Evolutionary conservation across 2,888 invertebrate species (phyloP).

Genomic region (Scaptomyza cyrtandrae): DNA sequence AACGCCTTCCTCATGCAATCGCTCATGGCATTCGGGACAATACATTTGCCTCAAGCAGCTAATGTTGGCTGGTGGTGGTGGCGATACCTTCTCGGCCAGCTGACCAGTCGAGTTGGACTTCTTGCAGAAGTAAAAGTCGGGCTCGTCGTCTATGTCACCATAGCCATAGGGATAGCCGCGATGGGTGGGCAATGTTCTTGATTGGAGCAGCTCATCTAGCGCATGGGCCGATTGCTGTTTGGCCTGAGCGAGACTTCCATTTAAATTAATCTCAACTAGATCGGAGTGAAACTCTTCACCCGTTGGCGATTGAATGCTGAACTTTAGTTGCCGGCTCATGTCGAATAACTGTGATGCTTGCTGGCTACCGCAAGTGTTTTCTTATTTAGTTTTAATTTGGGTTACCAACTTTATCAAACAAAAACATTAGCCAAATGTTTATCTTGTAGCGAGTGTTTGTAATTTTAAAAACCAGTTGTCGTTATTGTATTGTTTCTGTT

Average conservation of each 20-base stretch:
- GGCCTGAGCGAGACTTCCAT: conserved; percentile 29
- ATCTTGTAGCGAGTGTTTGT: conserved; percentile 37
- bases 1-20: conserved; percentile 70
- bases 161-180: conserved; percentile 73
- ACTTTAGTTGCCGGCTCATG: conserved; percentile 69
- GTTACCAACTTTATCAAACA: conserved; percentile 48
- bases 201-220: conserved; percentile 54
- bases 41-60: conserved; percentile 79
- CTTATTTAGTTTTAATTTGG: conserved; percentile 64
- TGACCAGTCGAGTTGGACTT: conserved; percentile 69
- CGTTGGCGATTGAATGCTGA: conserved; percentile 49
- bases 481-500: conserved; percentile 15
- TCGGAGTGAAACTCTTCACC: conserved; percentile 50
- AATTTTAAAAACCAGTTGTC: conserved; percentile 68
- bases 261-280: conserved; percentile 76
- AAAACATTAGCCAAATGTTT: conserved; percentile 53
- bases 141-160: conserved; percentile 47
- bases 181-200: conserved; percentile 44
- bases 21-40: conserved; percentile 77
- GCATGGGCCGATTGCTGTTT: conserved; percentile 58
- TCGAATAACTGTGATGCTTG: conserved; percentile 29
- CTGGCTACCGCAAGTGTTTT: conserved; percentile 35
- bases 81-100: conserved; percentile 64
- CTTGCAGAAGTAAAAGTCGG: conserved; percentile 63
- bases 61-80: conserved; percentile 58